These are phyloP conservation scores for Chloroclystis v-ata DNA, from an alignment of 2,888 invertebrate species.

Conservation along the genomic window DNA sequence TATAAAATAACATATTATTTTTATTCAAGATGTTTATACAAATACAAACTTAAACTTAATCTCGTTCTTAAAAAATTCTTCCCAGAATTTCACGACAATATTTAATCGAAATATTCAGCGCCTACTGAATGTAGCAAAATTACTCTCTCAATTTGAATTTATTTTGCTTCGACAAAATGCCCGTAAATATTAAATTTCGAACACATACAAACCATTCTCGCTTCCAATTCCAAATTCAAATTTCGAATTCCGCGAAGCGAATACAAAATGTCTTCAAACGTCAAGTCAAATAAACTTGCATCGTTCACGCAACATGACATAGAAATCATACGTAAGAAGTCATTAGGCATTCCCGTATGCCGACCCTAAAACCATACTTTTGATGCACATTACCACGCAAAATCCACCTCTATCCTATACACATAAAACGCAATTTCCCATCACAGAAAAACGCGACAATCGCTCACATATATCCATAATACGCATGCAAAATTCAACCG, in stretches of 20 bases:
- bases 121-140: not conserved
- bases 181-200: slow-evolving; percentile 13
- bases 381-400: slow-evolving; percentile 31
- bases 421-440: not conserved
- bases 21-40: too few relatives aligned
- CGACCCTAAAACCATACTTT: slow-evolving; percentile 60
- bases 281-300: slow-evolving; percentile 59
- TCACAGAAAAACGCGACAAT: slow-evolving; percentile 43
- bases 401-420: slow-evolving; percentile 29
- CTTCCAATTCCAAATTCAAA: slow-evolving; percentile 35
- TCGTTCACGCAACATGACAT: slow-evolving; percentile 68
- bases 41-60: too few relatives aligned
- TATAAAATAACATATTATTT: too few relatives aligned
- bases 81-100: too few relatives aligned
- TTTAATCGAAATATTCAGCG: too few relatives aligned
- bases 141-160: not conserved
- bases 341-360: slow-evolving; percentile 66
- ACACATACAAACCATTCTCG: slow-evolving; percentile 18
- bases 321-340: slow-evolving; percentile 71
- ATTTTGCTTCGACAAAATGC: not conserved
- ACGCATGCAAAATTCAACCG: slow-evolving; percentile 29
- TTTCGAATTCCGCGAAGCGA: slow-evolving; percentile 26
- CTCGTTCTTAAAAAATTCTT: too few relatives aligned
- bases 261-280: slow-evolving; percentile 48
- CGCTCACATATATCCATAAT: slow-evolving; percentile 52